phyloP scores from a whole-genome alignment of 2,797 vertebrate genomes.

The Sebastes dallii region DNA sequence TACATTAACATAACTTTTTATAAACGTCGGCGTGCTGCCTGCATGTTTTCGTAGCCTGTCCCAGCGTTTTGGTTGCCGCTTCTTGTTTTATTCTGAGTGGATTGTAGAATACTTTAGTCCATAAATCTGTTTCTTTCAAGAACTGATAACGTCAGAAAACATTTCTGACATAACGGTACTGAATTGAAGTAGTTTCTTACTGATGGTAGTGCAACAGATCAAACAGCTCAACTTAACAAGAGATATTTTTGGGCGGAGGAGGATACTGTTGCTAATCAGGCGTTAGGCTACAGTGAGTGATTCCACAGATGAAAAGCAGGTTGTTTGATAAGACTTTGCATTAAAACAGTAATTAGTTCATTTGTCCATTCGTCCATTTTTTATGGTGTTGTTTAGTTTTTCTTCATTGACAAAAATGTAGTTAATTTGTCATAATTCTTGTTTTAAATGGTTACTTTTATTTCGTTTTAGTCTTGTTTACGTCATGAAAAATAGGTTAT shows the following conservation, averaged over 20 bases:
- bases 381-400: not conserved
- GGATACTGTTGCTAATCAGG: not conserved
- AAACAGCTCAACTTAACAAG: not conserved
- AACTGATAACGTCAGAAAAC: not conserved
- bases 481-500: not conserved
- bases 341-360: not conserved
- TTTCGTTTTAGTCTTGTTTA: not conserved
- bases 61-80: not conserved
- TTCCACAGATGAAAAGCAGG: not conserved
- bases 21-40: not conserved
- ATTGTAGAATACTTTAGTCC: not conserved
- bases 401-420: not conserved
- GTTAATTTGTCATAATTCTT: not conserved
- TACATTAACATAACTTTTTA: not conserved
- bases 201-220: not conserved
- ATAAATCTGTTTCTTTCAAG: not conserved
- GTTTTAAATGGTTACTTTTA: not conserved
- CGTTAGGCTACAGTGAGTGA: not conserved
- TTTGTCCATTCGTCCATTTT: not conserved
- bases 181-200: not conserved
- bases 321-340: not conserved
- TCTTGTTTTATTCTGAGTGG: not conserved
- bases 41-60: not conserved
- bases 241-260: not conserved
- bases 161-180: not conserved